A percentile compares a stretch with the other conserved stretches of the same genome.
phyloP scores from a whole-genome alignment of 2,888 invertebrate species.

The Volucella bombylans region DNA sequence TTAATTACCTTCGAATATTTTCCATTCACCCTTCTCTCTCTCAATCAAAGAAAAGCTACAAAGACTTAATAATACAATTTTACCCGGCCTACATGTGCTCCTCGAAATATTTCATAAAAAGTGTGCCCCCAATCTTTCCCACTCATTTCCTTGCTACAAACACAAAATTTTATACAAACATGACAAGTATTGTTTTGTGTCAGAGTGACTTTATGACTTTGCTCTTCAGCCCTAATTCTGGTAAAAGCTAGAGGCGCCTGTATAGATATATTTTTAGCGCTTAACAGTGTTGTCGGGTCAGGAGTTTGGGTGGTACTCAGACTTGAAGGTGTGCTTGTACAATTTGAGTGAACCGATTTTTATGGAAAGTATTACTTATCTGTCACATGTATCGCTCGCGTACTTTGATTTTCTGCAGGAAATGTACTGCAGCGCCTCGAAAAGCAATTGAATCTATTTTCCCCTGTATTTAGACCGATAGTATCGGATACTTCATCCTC shows the following conservation, averaged over 20 bases:
- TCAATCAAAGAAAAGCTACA: no score
- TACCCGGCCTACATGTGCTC: no score
- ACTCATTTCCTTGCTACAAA: slow-evolving; percentile 78
- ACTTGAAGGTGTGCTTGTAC: slow-evolving; percentile 81
- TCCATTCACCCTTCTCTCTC: no score
- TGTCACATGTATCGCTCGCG: slow-evolving; percentile 80
- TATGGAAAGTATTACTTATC: slow-evolving; percentile 81
- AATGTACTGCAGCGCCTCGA: slow-evolving; percentile 80
- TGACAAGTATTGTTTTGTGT: slow-evolving; percentile 82
- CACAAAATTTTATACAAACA: slow-evolving; percentile 82
- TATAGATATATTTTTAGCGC: slow-evolving; percentile 81
- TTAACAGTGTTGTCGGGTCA: slow-evolving; percentile 82
- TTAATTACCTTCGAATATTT: no score
- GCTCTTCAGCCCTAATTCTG: slow-evolving; percentile 81
- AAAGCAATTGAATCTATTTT: slow-evolving; percentile 81
- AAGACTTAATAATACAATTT: no score
- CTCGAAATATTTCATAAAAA: no score
- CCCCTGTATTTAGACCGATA: slow-evolving; percentile 80
- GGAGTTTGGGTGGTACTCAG: slow-evolving; percentile 82
- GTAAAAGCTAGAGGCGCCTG: slow-evolving; percentile 81
- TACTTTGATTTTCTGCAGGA: slow-evolving; percentile 82
- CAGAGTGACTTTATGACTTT: slow-evolving; percentile 82
- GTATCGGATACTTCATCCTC: slow-evolving; percentile 80
- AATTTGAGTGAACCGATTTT: slow-evolving; percentile 81
- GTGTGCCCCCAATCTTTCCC: no score